Conservation (phyloP, 2,797 vertebrate genomes). For the Spea hammondii region DNA sequence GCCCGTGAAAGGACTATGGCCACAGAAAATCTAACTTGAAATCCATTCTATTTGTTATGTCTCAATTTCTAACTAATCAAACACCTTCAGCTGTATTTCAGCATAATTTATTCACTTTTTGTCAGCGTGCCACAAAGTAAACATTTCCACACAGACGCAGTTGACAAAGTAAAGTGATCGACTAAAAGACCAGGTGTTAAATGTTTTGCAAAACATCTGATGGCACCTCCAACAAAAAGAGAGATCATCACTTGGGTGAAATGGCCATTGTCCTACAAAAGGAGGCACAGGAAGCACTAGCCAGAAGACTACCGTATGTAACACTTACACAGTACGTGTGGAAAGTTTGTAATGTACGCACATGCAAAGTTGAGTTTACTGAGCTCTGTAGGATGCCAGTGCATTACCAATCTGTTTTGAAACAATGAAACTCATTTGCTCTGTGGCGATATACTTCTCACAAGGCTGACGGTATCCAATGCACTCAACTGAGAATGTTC, state of each 20-base stretch:
- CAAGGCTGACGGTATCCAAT: neutral
- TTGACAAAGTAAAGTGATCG: neutral
- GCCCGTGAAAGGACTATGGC: too few species aligned
- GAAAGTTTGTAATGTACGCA: constrained; percentile 29
- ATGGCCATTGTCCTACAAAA: neutral
- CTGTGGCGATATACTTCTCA: constrained; percentile 14
- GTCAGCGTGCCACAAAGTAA: too few species aligned
- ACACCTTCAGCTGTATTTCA: too few species aligned
- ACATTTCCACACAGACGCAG: neutral
- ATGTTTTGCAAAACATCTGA: neutral
- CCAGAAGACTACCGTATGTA: constrained; percentile 21
- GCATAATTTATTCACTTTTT: too few species aligned
- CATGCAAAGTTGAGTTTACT: constrained; percentile 25
- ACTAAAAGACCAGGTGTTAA: neutral
- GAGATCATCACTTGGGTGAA: neutral
- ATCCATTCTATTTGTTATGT: too few species aligned
- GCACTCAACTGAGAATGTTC: too few species aligned
- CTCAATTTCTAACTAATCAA: too few species aligned
- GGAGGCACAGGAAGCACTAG: constrained; percentile 14
- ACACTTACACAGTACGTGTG: constrained; percentile 39
- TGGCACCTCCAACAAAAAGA: constrained; percentile 3
- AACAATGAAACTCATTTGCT: constrained; percentile 30
- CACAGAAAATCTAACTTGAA: too few species aligned
- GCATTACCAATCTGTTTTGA: constrained; percentile 16
- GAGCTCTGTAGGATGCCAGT: constrained; percentile 7